Base-by-base conservation (phyloP, 2,888 invertebrate genomes). In the Acanthosepion pharaonis region DNA sequence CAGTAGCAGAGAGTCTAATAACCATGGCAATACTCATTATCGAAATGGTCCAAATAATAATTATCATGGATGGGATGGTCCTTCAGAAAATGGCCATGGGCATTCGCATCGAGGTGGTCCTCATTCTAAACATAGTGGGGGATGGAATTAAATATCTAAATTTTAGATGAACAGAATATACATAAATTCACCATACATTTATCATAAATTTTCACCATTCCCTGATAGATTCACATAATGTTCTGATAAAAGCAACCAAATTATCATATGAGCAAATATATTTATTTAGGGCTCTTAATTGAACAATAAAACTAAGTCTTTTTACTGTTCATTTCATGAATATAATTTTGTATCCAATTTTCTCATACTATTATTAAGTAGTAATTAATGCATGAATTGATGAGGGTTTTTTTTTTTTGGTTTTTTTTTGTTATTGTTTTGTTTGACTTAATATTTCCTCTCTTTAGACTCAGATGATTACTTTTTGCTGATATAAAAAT, bases 21-120 rank as follows among this genome's bases (percentile, higher is more conserved):
- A 96, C 92, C 96, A 96, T 94, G 95, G 96, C 92, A 96, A 96
- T 95, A 96, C 96, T 91, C 96, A 96, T 94, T 96, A 96, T 94
- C 96, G 96, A 11, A 96, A 96, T 95, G 95, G 95, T 92, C 95
- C 95, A n/a, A 93, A 95, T 94, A 96, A 95, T 94, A 96, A 96
- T 94, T 96, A 96, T 94, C 95, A 96, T 55, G 96, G 96, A 23
- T 96, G 96, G 96, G 96, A 96, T 42, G 96, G 96, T 28, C 20
- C 93, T 51, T 96, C 96, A 94, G 95, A 95, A 42, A 95, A 95
- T 94, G 95, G 95, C 91, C 95, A 95, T 92, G 95, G 95, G 64
- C 95, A 95, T 95, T 93, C 53, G n/a, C n/a, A 78, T 78, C 94
- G 95, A 23, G 95, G 95, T 94, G 95, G 95, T 91, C 95, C 95